These are phyloP conservation scores for Drosophila pseudotakahashii DNA, from an alignment of 2,888 invertebrate species.

Conservation along the genomic window DNA sequence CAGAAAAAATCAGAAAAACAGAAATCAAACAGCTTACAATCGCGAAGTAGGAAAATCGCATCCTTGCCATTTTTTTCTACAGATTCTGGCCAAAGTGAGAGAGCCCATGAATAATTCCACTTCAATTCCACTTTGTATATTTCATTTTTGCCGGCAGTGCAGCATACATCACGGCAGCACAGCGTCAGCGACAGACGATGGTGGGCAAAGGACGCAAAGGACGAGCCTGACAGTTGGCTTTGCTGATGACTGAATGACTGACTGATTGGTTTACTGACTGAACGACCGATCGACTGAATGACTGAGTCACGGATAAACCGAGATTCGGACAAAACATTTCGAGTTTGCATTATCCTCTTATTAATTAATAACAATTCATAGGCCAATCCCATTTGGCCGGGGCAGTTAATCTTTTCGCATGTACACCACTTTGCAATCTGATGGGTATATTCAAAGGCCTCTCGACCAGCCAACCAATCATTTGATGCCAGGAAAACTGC, in stretches of 20 bases:
- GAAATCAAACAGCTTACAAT: conserved; percentile 42
- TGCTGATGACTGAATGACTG: conserved; percentile 41
- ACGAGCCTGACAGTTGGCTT: conserved; percentile 63
- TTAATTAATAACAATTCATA: conserved; percentile 48
- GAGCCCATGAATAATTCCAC: conserved; percentile 81
- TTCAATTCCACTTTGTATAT: conserved; percentile 78
- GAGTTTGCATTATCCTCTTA: conserved; percentile 20
- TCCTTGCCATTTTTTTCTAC: neutral
- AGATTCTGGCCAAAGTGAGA: conserved; percentile 52
- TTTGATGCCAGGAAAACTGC: neutral
- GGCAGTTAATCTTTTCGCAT: conserved; percentile 11
- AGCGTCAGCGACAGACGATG: conserved; percentile 58
- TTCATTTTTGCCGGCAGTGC: conserved; percentile 64
- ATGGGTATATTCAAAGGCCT: no score
- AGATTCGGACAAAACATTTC: conserved; percentile 24
- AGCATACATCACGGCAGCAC: conserved; percentile 57
- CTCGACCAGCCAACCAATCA: neutral
- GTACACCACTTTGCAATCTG: neutral
- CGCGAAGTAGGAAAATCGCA: conserved; percentile 21
- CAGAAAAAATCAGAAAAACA: conserved; percentile 15
- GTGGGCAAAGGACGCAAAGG: conserved; percentile 13
- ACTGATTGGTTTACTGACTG: neutral
- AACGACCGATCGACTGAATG: neutral
- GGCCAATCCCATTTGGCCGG: conserved; percentile 29
- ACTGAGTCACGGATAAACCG: conserved; percentile 1